Base-by-base conservation (phyloP, 1,140 invertebrate genomes). In the Nixonia krombeini region DNA sequence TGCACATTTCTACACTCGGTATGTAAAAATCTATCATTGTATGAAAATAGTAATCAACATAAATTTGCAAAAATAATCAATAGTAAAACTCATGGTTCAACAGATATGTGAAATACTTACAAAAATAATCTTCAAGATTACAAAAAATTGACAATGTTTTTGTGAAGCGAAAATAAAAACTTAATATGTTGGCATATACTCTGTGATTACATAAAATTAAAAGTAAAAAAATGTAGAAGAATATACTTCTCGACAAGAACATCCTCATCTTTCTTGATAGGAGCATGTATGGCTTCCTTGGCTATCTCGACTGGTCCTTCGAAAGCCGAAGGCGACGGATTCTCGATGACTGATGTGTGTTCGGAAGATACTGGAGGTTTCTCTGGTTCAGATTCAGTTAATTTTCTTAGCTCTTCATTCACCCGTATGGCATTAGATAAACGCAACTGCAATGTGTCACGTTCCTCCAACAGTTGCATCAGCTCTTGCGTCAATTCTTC, bases 401-500 rank as follows among this genome's bases (percentile, higher is more conserved):
- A 1, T 38, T 62, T 73, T 42, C 58, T 73, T 16, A 88, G 51
- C 10, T 86, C 85, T 68, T 94, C 92, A 72, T 91, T 90, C 18
- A 91, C 87, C 28, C 92, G 85, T 18, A 95, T 85, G 0, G 92
- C 90, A 76, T 93, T 93, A 0, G 93, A 95, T 1, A 96, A 76
- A 57, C 92, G 88, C 12, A 95, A 77, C 70, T 95, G 93, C 28
- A 96, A 80, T 0, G 91, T 93, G 76, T 96, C 93, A 47, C 94
- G 87, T 78, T 96, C 94, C 79, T 94, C 93, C 15, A 95, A 81
- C 12, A 96, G 79, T 78, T 92, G 90, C 73, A 92, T 93, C 21
- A 96, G 82, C 81, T 96, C 94, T 61, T 92, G 86, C 0, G 94
- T 95, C 33, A 97, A 86, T 82, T 96, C 94, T 74, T 97, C 94